phyloP scores from a whole-genome alignment of 2,113 vertebrate genomes.

The Oryzias curvinotus region DNA sequence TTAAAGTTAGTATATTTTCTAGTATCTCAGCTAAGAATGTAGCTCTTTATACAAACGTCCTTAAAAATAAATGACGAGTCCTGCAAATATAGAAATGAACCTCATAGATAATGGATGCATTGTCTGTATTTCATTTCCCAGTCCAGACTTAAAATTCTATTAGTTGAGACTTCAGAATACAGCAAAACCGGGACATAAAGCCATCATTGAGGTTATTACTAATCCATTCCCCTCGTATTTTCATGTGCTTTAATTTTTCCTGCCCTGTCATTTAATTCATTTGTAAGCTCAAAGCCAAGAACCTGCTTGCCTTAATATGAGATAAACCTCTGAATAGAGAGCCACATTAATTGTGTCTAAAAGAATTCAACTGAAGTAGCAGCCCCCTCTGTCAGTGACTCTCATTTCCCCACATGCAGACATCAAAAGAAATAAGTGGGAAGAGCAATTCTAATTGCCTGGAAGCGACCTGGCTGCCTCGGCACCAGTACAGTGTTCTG shows the following conservation, averaged over 20 bases:
- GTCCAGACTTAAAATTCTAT: not conserved
- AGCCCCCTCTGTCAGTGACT: constrained; percentile 37
- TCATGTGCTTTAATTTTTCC: constrained; percentile 17
- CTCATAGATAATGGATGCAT: not conserved
- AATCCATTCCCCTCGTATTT: constrained; percentile 1
- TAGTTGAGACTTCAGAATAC: constrained; percentile 1
- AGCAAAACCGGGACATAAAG: constrained; percentile 1
- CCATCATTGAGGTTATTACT: constrained; percentile 4
- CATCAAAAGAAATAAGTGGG: constrained; percentile 64
- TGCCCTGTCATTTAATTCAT: constrained; percentile 44
- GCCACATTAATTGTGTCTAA: constrained; percentile 51
- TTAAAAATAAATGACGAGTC: constrained; percentile 20
- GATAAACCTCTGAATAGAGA: constrained; percentile 54
- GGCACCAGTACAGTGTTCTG: constrained; percentile 44
- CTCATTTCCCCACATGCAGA: constrained; percentile 48
- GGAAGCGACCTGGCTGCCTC: constrained; percentile 48
- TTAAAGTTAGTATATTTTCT: too few relatives aligned
- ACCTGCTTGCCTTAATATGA: constrained; percentile 40
- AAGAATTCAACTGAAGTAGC: constrained; percentile 53
- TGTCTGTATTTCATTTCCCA: constrained; percentile 19
- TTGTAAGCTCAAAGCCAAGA: constrained; percentile 39
- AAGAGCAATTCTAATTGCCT: constrained; percentile 62
- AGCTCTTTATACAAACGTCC: constrained; percentile 12
- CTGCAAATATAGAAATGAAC: constrained; percentile 4
- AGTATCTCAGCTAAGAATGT: not conserved